Conservation (phyloP, 2,888 invertebrate species). For the Drosophila neotestacea region DNA sequence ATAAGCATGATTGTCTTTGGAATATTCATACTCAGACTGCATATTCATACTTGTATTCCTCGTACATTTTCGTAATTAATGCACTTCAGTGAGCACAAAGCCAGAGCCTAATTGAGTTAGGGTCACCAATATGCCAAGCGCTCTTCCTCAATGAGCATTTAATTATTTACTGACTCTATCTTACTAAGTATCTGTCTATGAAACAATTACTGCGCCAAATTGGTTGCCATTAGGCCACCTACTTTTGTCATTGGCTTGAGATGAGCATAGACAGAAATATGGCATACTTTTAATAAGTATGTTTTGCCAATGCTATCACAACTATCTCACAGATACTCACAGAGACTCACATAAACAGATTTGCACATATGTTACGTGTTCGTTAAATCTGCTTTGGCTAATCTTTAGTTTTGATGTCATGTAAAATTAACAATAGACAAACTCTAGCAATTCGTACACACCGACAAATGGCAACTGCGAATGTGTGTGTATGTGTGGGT, state of each 20-base stretch:
- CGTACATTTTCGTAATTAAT: slow-evolving; percentile 53
- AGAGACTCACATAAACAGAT: neutral
- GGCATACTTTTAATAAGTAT: slow-evolving; percentile 68
- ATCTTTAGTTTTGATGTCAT: slow-evolving; percentile 23
- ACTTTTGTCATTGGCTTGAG: slow-evolving; percentile 5
- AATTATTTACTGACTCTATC: slow-evolving; percentile 31
- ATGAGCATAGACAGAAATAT: slow-evolving; percentile 51
- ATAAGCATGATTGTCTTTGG: neutral
- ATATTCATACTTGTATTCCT: slow-evolving; percentile 6
- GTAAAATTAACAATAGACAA: slow-evolving; percentile 45
- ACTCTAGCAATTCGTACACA: slow-evolving; percentile 5
- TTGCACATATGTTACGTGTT: neutral
- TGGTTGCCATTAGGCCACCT: slow-evolving; percentile 12
- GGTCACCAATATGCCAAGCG: slow-evolving; percentile 13
- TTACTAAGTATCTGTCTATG: slow-evolving; percentile 10
- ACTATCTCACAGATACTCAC: neutral
- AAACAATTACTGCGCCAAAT: slow-evolving; percentile 30
- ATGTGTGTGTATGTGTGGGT: slow-evolving; percentile 33
- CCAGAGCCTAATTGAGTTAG: slow-evolving; percentile 56
- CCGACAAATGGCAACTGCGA: slow-evolving; percentile 39
- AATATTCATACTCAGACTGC: neutral
- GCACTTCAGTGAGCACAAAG: slow-evolving; percentile 49
- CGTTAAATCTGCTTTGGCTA: slow-evolving; percentile 7
- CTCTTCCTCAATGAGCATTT: slow-evolving; percentile 5
- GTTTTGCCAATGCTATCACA: slow-evolving; percentile 18